phyloP scores from a whole-genome alignment of 2,113 vertebrate genomes.

The Otolemur garnettii region DNA sequence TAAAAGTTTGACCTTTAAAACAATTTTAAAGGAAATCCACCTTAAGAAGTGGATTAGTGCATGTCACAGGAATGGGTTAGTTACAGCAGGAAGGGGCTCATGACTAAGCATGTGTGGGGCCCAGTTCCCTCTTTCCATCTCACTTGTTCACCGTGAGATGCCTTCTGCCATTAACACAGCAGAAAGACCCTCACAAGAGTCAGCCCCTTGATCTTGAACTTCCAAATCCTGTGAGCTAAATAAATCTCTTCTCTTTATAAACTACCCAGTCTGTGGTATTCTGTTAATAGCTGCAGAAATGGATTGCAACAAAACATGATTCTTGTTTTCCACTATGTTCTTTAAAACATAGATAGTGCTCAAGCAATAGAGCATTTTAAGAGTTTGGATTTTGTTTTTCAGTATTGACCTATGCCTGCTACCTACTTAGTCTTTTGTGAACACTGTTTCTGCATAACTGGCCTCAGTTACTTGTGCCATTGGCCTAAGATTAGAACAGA shows the following conservation, averaged over 20 bases:
- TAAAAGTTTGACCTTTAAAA: background rate
- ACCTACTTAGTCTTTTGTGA: background rate
- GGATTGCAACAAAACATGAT: background rate
- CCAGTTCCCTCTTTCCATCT: background rate
- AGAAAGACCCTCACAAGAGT: background rate
- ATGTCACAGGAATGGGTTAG: background rate
- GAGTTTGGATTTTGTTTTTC: background rate
- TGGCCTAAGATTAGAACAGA: conserved; percentile 4
- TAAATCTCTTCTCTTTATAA: background rate
- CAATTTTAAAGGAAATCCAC: background rate
- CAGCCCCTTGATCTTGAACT: background rate
- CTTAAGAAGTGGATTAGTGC: background rate
- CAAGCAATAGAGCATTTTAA: background rate
- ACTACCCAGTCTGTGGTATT: background rate
- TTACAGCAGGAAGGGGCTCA: background rate
- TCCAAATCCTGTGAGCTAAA: background rate
- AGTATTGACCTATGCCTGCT: background rate
- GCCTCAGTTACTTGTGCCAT: background rate
- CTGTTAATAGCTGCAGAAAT: background rate
- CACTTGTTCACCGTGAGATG: background rate
- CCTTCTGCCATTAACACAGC: background rate
- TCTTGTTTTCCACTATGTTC: background rate
- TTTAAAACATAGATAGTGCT: background rate
- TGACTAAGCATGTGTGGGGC: background rate
- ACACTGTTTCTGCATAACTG: background rate